Evolutionary conservation across 1,140 invertebrate species (phyloP).

Genomic region (Hermetia illucens): DNA sequence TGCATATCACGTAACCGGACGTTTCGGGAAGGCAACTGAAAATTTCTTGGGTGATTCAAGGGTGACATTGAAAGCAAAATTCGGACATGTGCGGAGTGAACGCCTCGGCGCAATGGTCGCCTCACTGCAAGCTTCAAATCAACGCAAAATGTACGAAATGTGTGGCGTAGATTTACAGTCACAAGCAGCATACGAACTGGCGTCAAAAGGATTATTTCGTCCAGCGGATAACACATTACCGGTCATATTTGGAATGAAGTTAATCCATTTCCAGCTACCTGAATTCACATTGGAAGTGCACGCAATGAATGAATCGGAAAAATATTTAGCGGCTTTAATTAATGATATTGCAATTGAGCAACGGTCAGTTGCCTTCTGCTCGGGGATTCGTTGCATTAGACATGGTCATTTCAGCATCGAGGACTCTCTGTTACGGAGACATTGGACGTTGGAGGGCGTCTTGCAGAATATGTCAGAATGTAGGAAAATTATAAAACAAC

Average conservation of each 20-base stretch:
- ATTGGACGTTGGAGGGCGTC: constrained; percentile 65
- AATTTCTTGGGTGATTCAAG: constrained; percentile 57
- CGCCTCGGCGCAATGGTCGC: constrained; percentile 57
- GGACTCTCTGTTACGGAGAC: constrained; percentile 62
- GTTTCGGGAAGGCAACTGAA: constrained; percentile 64
- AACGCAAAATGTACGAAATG: constrained; percentile 62
- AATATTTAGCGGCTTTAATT: constrained; percentile 57
- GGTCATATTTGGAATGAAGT: constrained; percentile 76
- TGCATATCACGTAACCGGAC: constrained; percentile 61
- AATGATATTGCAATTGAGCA: constrained; percentile 67
- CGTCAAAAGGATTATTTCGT: constrained; percentile 59
- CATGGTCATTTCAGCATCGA: constrained; percentile 69
- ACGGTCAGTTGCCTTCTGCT: constrained; percentile 65
- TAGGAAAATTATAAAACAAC: constrained; percentile 34
- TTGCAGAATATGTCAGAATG: constrained; percentile 53
- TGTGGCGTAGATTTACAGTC: constrained; percentile 67
- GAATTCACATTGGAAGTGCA: constrained; percentile 84
- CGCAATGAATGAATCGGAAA: constrained; percentile 65
- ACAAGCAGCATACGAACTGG: constrained; percentile 79
- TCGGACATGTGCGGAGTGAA: constrained; percentile 45
- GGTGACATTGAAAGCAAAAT: constrained; percentile 57
- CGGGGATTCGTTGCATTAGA: constrained; percentile 61
- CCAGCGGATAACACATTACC: constrained; percentile 53
- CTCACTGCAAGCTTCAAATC: constrained; percentile 66
- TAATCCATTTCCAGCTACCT: constrained; percentile 64